phyloP scores from a whole-genome alignment of 1,140 invertebrate species.

The Drosophila baimaii region DNA sequence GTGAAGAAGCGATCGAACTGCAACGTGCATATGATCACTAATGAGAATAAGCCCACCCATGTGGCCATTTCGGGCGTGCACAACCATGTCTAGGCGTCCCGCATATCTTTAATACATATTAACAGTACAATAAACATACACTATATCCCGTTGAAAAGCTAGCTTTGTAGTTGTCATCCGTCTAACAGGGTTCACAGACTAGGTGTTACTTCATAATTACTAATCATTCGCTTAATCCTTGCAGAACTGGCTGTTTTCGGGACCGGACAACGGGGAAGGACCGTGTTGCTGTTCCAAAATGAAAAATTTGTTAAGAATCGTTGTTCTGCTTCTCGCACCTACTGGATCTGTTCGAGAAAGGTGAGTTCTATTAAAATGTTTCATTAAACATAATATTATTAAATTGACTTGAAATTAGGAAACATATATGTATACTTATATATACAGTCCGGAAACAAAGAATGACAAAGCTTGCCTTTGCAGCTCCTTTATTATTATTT shows the following conservation, averaged over 20 bases:
- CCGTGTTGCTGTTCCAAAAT: slow-evolving; percentile 64
- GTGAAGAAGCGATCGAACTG: slow-evolving; percentile 29
- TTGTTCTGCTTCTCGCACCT: slow-evolving; percentile 72
- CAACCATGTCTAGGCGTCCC: slow-evolving; percentile 50
- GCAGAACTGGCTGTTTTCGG: slow-evolving; percentile 76
- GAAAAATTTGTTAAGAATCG: slow-evolving; percentile 83
- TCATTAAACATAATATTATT: not conserved
- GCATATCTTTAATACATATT: slow-evolving; percentile 2
- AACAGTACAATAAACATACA: slow-evolving; percentile 26
- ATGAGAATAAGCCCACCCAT: slow-evolving; percentile 58
- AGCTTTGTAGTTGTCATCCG: slow-evolving; percentile 22
- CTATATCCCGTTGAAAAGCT: slow-evolving; percentile 1
- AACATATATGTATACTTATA: too few relatives aligned
- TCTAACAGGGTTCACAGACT: not conserved
- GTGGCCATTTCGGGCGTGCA: slow-evolving; percentile 71
- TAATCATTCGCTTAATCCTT: slow-evolving; percentile 28
- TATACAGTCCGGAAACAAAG: too few relatives aligned
- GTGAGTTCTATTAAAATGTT: slow-evolving; percentile 34
- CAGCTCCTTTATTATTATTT: too few relatives aligned
- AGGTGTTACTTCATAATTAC: not conserved
- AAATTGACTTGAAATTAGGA: not conserved
- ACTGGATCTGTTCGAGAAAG: slow-evolving; percentile 81
- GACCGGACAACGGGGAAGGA: slow-evolving; percentile 77
- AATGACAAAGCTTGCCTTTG: too few relatives aligned
- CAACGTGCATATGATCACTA: slow-evolving; percentile 57